These are phyloP conservation scores for Echiichthys vipera DNA, from an alignment of 2,797 vertebrate genomes.

Conservation along the genomic window DNA sequence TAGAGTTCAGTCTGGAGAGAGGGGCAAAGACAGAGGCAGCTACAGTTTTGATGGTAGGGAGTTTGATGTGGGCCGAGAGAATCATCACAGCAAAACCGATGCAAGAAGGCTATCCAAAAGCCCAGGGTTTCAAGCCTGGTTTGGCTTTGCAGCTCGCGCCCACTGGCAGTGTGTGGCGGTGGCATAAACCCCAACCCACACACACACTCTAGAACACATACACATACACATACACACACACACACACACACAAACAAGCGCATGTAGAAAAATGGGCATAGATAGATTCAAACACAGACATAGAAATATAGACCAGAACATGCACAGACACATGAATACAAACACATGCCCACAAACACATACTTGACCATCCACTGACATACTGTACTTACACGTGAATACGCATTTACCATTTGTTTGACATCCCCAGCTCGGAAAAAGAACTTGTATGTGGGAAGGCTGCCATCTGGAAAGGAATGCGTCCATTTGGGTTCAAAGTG, in stretches of 20 bases:
- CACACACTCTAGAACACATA: conserved; percentile 5
- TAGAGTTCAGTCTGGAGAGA: background rate
- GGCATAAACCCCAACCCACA: background rate
- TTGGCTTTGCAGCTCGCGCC: conserved; percentile 35
- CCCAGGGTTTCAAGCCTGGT: conserved; percentile 32
- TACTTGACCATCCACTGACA: background rate
- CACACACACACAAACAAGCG: background rate
- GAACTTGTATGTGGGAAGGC: conserved; percentile 15
- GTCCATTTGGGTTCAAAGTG: conserved; percentile 59
- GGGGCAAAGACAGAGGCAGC: conserved; percentile 5
- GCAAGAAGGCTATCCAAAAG: conserved; percentile 28
- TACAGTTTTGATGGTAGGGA: conserved; percentile 4
- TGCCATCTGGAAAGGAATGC: conserved; percentile 55
- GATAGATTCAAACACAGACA: conserved; percentile 22
- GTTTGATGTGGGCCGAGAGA: conserved; percentile 37
- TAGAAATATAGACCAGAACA: conserved; percentile 28
- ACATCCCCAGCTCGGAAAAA: conserved; percentile 25
- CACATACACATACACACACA: conserved; percentile 10
- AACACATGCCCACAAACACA: conserved; percentile 17
- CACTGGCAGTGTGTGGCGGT: conserved; percentile 6
- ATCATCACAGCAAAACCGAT: conserved; percentile 29
- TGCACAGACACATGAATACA: conserved; percentile 16
- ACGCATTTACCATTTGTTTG: conserved; percentile 32
- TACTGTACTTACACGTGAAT: conserved; percentile 9
- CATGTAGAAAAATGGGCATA: conserved; percentile 6